phyloP scores from a whole-genome alignment of 2,113 vertebrate genomes.

The Rhadina sibilatrix region DNA sequence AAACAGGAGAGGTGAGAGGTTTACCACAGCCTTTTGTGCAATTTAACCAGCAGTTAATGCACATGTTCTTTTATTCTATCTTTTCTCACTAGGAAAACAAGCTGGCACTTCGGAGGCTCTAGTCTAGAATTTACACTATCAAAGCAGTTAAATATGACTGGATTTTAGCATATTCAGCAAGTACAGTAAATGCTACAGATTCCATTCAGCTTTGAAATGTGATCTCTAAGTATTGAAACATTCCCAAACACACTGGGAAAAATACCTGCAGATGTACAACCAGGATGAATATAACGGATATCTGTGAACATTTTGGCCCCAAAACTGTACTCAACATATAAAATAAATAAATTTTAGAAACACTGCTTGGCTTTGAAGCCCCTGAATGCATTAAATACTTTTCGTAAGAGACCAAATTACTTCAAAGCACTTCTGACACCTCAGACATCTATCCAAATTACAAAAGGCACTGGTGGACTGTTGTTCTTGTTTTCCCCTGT shows the following conservation, averaged over 20 bases:
- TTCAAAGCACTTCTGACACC: slow-evolving; percentile 18
- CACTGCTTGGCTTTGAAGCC: not conserved
- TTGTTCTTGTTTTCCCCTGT: not conserved
- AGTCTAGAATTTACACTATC: not conserved
- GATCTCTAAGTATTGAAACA: not conserved
- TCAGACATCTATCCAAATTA: not conserved
- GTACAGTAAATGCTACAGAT: not conserved
- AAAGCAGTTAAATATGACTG: not conserved
- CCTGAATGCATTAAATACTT: not conserved
- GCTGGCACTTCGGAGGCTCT: not conserved
- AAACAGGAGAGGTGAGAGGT: not conserved
- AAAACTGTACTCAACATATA: not conserved
- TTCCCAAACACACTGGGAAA: not conserved
- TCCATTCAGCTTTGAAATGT: not conserved
- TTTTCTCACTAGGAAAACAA: not conserved
- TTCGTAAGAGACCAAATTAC: not conserved
- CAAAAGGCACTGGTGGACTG: not conserved
- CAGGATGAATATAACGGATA: not conserved
- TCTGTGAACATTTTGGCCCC: not conserved
- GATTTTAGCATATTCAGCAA: not conserved
- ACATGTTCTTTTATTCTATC: not conserved
- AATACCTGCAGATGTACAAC: not conserved
- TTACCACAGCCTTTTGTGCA: not conserved
- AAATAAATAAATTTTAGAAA: not conserved
- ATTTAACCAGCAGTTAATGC: not conserved